Base-by-base conservation (phyloP, 2,888 invertebrate genomes). In the Trypoxylon attenuatum region DNA sequence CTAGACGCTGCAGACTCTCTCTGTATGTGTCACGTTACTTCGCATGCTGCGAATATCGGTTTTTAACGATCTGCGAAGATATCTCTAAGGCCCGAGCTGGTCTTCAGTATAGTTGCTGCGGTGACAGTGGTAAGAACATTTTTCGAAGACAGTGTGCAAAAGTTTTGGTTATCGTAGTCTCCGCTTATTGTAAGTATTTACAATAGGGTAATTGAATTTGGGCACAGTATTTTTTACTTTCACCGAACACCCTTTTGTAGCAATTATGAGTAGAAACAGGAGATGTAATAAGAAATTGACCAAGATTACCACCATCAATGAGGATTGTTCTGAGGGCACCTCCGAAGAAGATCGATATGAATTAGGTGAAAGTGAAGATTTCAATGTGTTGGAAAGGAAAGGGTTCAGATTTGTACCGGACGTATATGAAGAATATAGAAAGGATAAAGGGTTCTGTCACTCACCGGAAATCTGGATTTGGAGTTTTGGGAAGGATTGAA, bases 271-370 rank as follows among this genome's bases (percentile, higher is more conserved):
- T 51, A 51, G 16, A 51, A 5, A 1, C 45, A 58, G 18, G 50
- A 51, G 51, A 56, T 56, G 39, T 45, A 56, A 50, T 55, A 50
- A 61, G 15, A 50, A 2, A 55, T 55, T 27, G 45, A 27, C 1
- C 13, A 55, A 45, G 49, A 53, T 62, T 47, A 2, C 2, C 51
- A 41, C 43, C 1, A 61, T 61, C 45, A 46, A 25, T 50, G 56
- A 62, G 2, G 38, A 62, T 54, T 62, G 41, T 56, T 62, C 61
- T 33, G 49, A 54, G 54, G 49, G 10, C 54, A 49, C 33, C 42
- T 53, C 54, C 33, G 43, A 60, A 51, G 54, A 54, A 60, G 43
- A 23, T 53, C 21, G 39, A n/a, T 61, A 45, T 55, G 50, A 52
- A 56, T 51, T 41, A 41, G 8, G 8, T 6, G 6, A 56, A 57